phyloP scores from a whole-genome alignment of 2,888 invertebrate genomes.

The Eilema sororculum region DNA sequence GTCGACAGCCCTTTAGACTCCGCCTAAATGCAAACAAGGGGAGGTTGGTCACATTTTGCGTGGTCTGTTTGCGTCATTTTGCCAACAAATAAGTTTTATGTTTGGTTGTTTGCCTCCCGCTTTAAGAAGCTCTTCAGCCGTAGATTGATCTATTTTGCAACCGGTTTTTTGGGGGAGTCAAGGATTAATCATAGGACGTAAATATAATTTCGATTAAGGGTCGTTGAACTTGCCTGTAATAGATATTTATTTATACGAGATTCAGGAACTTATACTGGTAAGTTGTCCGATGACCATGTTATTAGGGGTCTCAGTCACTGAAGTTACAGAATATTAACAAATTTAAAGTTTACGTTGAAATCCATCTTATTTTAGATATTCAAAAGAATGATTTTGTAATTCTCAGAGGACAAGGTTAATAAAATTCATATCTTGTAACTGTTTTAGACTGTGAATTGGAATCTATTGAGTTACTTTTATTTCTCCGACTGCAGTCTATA shows the following conservation, averaged over 20 bases:
- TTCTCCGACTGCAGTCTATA: no score
- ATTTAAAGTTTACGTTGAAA: no score
- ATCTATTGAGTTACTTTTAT: no score
- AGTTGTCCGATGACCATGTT: no score
- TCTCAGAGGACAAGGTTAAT: no score
- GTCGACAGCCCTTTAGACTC: background rate
- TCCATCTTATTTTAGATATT: no score
- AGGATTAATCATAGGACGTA: background rate
- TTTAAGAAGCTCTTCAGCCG: constrained; percentile 24
- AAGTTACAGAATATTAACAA: no score
- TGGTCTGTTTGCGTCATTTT: constrained; percentile 33
- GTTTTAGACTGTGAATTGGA: no score
- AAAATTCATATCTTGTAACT: no score
- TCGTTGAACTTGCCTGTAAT: background rate
- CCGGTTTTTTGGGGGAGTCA: constrained; percentile 9
- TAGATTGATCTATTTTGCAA: constrained; percentile 31
- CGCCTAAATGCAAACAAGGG: constrained; percentile 35
- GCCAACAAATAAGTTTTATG: constrained; percentile 44
- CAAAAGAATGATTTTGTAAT: no score
- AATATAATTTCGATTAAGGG: background rate
- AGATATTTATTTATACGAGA: no score
- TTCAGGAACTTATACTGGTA: background rate
- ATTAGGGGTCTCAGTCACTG: no score
- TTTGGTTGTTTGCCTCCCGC: constrained; percentile 32
- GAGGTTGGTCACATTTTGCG: constrained; percentile 30